phyloP scores from a whole-genome alignment of 2,797 vertebrate genomes.

The Rallus crepitans region DNA sequence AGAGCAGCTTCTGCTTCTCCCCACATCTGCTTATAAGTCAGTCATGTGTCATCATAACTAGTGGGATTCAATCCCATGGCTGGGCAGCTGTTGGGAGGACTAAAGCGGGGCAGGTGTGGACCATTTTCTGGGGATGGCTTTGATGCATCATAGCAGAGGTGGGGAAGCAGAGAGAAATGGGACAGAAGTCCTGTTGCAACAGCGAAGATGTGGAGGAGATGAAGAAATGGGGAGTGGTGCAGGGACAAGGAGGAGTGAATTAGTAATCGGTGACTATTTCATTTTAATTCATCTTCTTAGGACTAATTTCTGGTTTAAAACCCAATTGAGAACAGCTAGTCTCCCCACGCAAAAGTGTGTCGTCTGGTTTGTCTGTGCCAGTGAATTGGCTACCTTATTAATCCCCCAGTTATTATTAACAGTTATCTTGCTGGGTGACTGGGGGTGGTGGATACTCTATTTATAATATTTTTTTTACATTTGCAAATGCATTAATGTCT shows the following conservation, averaged over 20 bases:
- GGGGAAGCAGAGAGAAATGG: neutral
- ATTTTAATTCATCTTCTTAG: neutral
- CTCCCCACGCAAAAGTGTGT: neutral
- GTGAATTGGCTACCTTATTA: constrained; percentile 15
- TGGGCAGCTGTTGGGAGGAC: neutral
- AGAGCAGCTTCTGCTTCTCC: neutral
- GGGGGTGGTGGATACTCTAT: constrained; percentile 1
- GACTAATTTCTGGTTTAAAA: constrained; percentile 4
- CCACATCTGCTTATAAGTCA: neutral
- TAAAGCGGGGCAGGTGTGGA: neutral
- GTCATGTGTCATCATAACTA: fast-evolving
- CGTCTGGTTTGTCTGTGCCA: neutral
- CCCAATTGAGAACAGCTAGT: neutral
- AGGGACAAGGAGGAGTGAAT: neutral
- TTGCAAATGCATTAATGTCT: constrained; percentile 1
- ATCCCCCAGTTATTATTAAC: constrained; percentile 29
- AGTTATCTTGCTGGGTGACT: neutral
- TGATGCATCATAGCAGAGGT: neutral
- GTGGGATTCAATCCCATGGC: neutral
- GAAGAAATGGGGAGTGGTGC: neutral
- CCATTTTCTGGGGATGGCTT: neutral
- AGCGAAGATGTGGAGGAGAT: neutral
- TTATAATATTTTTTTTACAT: neutral
- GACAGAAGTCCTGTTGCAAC: neutral
- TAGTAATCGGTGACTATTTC: neutral